Base-by-base conservation (phyloP, 37 sponge, comb jelly and placozoan species). In the Eunapius fragilis region DNA sequence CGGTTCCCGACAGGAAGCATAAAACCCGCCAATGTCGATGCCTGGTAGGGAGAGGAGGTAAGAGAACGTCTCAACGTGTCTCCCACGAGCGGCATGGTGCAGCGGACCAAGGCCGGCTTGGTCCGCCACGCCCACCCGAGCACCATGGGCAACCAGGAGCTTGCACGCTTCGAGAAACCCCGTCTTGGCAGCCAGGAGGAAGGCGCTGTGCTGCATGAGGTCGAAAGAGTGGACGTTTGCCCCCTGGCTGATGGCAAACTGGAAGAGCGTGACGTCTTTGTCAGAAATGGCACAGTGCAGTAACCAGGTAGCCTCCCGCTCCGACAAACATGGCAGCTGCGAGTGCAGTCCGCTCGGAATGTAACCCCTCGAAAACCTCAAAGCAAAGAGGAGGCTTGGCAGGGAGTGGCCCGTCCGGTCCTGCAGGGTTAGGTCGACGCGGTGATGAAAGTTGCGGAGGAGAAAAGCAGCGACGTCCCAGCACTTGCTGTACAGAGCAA, bases 131-230 rank as follows among this genome's bases (percentile, higher is more conserved):
- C 77, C 35, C 0, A 47, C 71, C 58, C 80, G 72, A 71, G 92
- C 92, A 6, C 88, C 92, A 69, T 22, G 41, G 2, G 33, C 78
- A 9, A 88, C 38, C 26, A 92, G 82, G 34, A 67, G 33, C 32
- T 37, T 34, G 34, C 80, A 84, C 9, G 76, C 34, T 22, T 70
- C 68, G 3, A 83, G 12, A 22, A n/a, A 67, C 24, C 85, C 92
- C 0, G 87, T 75, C 33, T 50, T 84, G 2, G 82, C 11, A 10
- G 92, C 92, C 13, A 84, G 68, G 0, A 92, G 67, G 14, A 92
- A 82, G 3, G 92, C 88, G 34, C 85, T 71, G 9, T 84, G 88
- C 33, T 88, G 88, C 85, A 84, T 85, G 67, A 48, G 78, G 73
- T 92, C 92, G 10, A 85, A 74, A 71, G 38, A 67, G n/a, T 87